A percentile compares a stretch with the other conserved stretches of the same genome.
Conservation (phyloP, 2,797 vertebrate species). For the Ataeniobius toweri region DNA sequence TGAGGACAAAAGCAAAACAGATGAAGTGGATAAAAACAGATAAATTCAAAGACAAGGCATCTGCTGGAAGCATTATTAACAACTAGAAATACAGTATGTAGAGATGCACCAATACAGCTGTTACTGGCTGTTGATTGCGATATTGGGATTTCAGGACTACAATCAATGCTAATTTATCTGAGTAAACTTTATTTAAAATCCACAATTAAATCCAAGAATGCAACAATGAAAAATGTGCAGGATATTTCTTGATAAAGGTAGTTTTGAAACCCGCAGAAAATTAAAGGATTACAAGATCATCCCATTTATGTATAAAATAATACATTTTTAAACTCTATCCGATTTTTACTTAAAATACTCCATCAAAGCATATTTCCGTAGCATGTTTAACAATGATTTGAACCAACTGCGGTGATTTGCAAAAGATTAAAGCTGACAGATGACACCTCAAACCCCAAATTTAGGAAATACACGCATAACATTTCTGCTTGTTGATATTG, state of each 20-base stretch:
- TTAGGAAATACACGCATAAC: neutral
- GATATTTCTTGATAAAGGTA: neutral
- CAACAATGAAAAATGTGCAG: neutral
- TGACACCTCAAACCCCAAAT: neutral
- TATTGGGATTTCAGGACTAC: neutral
- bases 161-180: neutral
- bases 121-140: neutral
- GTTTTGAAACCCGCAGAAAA: neutral
- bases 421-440: neutral
- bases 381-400: neutral
- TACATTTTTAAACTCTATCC: too few species aligned
- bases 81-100: neutral
- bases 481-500: neutral
- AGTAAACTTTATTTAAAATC: neutral
- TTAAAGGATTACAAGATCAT: neutral
- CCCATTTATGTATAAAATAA: neutral
- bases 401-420: neutral
- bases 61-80: neutral
- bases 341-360: neutral
- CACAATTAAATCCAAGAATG: neutral
- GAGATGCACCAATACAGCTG: neutral
- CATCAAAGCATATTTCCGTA: neutral
- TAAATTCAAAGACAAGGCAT: neutral
- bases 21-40: neutral
- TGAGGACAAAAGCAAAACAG: neutral